Percentiles rank a stretch among this genome's conserved stretches.
Conservation (phyloP, 1,140 invertebrate genomes). For the Microplitis mediator region DNA sequence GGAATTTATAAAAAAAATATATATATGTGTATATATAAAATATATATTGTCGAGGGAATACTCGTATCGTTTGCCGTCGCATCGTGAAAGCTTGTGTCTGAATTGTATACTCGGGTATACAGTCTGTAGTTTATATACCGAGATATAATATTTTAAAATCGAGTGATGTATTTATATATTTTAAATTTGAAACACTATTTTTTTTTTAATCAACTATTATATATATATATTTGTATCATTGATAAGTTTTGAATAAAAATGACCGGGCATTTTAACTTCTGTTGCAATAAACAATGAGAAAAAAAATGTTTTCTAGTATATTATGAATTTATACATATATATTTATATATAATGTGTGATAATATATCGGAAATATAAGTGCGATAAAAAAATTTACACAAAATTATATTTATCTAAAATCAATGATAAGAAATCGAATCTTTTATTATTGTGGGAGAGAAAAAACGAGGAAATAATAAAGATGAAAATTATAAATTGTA, state of each 20-base stretch:
- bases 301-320: background rate
- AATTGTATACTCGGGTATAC: too few species aligned
- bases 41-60: too few species aligned
- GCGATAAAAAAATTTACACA: constrained; percentile 28
- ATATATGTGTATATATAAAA: background rate
- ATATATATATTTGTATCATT: too few species aligned
- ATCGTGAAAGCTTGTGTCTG: background rate
- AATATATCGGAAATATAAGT: background rate
- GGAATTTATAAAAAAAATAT: constrained; percentile 13
- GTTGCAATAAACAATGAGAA: background rate
- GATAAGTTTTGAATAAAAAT: too few species aligned
- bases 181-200: too few species aligned
- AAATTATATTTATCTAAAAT: constrained; percentile 28
- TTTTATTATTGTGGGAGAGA: background rate
- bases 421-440: constrained; percentile 19
- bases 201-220: too few species aligned
- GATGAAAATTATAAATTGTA: background rate
- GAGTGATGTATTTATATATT: too few species aligned
- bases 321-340: too few species aligned
- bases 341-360: background rate
- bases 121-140: background rate
- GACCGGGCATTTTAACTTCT: too few species aligned
- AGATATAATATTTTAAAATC: too few species aligned
- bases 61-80: background rate
- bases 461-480: background rate